Base-by-base conservation (phyloP, 1,140 invertebrate genomes). In the Dendroctonus ponderosae region DNA sequence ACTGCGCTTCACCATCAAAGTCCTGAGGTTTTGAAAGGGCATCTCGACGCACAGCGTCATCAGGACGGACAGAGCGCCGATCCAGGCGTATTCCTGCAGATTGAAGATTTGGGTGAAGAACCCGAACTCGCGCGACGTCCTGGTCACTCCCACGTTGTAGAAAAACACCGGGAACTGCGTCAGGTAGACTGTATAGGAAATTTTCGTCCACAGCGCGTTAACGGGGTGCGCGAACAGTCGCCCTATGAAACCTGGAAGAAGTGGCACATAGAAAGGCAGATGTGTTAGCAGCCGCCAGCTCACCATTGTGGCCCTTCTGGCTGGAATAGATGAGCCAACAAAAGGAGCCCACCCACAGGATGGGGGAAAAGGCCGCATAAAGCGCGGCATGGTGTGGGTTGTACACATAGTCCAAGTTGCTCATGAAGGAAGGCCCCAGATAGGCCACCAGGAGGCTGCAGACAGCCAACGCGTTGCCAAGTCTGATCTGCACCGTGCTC, bases 311-410 rank as follows among this genome's bases (percentile, higher is more conserved):
- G 8, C 73, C 70, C 41, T 66, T 41, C 40, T 75, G 73, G 9
- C 48, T 51, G 37, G 67, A 66, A 57, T 65, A 73, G 40, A 74
- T 69, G 12, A 71, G 79, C 88, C 89, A 90, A 14, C 80, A 80
- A 72, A 89, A 88, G 56, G 86, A 79, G 7, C 82, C 77, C 70
- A 87, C 89, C 87, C 87, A 90, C 7, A 84, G 82, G 50, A 90
- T 87, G 0, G 89, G 89, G 37, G 87, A 84, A 71, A 90, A 87
- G 11, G 89, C 87, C 40, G 88, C 86, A 68, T 89, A 90, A 53
- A 83, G 82, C 4, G 87, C 88, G 0, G 87, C 87, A 74, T 90
- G 84, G 2, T 81, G 78, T 5, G 84, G 81, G 71, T 87, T 83
- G 65, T 90, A 90, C 6, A 83, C 77, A 65, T 90, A 90, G 73